phyloP scores from a whole-genome alignment of 2,888 invertebrate species.

The Danaus chrysippus region DNA sequence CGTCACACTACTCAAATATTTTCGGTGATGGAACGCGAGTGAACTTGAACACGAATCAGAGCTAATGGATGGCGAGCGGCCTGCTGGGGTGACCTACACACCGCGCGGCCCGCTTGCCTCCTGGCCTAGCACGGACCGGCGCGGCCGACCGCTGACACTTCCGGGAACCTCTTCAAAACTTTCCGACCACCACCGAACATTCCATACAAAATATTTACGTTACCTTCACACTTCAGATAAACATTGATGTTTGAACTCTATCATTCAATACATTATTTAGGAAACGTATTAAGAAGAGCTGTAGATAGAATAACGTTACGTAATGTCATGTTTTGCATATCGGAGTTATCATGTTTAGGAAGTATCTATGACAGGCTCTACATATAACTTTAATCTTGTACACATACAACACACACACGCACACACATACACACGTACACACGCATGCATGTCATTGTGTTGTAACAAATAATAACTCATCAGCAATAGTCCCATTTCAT shows the following conservation, averaged over 20 bases:
- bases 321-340: no score
- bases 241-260: neutral
- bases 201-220: neutral
- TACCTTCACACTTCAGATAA: neutral
- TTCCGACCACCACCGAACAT: conserved; percentile 10
- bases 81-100: conserved; percentile 51
- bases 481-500: no score
- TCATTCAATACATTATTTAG: no score
- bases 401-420: no score
- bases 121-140: conserved; percentile 49
- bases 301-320: no score
- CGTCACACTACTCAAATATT: conserved; percentile 78
- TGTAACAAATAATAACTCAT: no score
- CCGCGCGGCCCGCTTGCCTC: conserved; percentile 57
- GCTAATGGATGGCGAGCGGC: conserved; percentile 69
- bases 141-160: conserved; percentile 50
- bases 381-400: no score
- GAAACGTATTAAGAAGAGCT: no score
- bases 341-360: no score
- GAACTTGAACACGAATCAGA: conserved; percentile 76
- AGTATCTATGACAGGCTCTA: no score
- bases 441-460: no score
- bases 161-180: conserved; percentile 40
- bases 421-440: no score
- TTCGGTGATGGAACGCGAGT: conserved; percentile 77